Evolutionary conservation across 2,797 vertebrate species (phyloP).

Genomic region (Xerus rutilus): DNA sequence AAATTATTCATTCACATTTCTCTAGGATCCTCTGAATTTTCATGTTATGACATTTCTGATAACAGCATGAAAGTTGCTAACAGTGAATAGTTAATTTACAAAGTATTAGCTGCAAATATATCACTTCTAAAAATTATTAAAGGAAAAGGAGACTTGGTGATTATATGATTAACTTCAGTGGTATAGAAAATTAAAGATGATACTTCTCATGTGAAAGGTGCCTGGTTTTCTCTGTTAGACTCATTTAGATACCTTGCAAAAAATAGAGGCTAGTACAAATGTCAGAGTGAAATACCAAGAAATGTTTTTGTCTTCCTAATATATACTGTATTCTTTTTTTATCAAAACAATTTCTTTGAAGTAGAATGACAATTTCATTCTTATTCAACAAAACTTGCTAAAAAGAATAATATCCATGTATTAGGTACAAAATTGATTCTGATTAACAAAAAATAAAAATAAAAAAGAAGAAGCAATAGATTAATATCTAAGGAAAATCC

Average conservation of each 20-base stretch:
- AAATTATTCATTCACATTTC: neutral
- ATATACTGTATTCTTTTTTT: neutral
- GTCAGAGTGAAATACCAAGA: conserved; percentile 3
- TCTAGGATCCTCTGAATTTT: neutral
- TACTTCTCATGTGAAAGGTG: neutral
- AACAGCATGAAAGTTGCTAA: neutral
- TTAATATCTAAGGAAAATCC: neutral
- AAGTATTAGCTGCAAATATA: neutral
- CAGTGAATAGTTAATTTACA: neutral
- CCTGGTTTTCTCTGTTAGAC: neutral
- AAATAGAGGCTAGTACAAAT: neutral
- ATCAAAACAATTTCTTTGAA: neutral
- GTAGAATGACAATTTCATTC: neutral
- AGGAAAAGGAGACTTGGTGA: neutral
- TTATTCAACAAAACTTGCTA: neutral
- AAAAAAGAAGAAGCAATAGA: neutral
- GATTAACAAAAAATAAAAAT: neutral
- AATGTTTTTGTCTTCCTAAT: neutral
- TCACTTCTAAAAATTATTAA: neutral
- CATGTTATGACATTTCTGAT: neutral
- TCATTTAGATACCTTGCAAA: neutral
- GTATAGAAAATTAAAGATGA: neutral
- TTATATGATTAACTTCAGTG: neutral
- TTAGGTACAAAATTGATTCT: neutral
- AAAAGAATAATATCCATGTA: neutral